Conservation (phyloP, 2,888 invertebrate species). For the Apeira syringaria region DNA sequence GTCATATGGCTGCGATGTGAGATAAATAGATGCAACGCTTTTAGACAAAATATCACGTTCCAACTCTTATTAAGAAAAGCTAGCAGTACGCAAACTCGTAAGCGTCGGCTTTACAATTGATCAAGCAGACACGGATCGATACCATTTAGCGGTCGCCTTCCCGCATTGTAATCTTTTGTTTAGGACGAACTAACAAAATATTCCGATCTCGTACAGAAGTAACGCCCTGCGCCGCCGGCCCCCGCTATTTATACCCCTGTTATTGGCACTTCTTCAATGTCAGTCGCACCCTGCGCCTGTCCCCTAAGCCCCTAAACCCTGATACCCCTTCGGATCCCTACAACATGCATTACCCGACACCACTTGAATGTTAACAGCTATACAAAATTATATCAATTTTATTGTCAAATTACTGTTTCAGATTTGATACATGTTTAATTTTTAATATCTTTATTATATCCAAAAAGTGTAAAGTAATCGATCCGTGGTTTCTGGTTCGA, state of each 20-base stretch:
- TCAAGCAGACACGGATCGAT: slow-evolving; percentile 63
- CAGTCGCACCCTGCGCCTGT: slow-evolving; percentile 80
- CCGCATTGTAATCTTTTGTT: slow-evolving; percentile 81
- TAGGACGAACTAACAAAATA: slow-evolving; percentile 75
- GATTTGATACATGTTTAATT: slow-evolving; percentile 71
- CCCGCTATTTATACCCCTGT: slow-evolving; percentile 82
- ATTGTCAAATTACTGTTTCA: slow-evolving; percentile 69
- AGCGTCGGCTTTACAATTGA: slow-evolving; percentile 63
- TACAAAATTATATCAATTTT: slow-evolving; percentile 81
- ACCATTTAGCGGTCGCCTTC: slow-evolving; percentile 61
- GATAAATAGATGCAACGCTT: too few species aligned
- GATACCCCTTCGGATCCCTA: slow-evolving; percentile 60
- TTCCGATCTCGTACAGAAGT: slow-evolving; percentile 81
- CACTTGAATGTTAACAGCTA: slow-evolving; percentile 72
- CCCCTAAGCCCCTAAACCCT: slow-evolving; percentile 66
- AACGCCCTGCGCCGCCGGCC: slow-evolving; percentile 76
- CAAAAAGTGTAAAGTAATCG: too few species aligned
- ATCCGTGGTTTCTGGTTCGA: too few species aligned
- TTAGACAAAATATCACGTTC: too few species aligned
- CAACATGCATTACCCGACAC: slow-evolving; percentile 75
- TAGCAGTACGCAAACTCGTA: slow-evolving; percentile 49
- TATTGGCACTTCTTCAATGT: slow-evolving; percentile 85
- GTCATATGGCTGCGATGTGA: too few species aligned
- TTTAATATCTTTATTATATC: too few species aligned
- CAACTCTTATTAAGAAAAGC: slow-evolving; percentile 8